A percentile compares a stretch with the other conserved stretches of the same genome.
Conservation (phyloP, 2,888 invertebrate species). For the Sphaeridia pumilis region DNA sequence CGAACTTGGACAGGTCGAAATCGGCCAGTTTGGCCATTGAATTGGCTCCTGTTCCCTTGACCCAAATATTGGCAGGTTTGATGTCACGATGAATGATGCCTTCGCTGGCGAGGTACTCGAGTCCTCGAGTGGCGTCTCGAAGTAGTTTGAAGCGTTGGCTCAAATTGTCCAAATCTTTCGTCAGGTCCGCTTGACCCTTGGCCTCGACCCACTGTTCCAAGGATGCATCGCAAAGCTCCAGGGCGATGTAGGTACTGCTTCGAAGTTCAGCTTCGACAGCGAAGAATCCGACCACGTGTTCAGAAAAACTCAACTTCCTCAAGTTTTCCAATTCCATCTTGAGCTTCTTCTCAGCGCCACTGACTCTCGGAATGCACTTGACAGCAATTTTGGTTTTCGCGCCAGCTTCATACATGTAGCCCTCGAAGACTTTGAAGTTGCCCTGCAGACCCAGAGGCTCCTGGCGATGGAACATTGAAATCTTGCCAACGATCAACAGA, state of each 20-base stretch:
- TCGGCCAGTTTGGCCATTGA: neutral
- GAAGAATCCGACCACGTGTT: too few relatives aligned
- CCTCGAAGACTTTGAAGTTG: neutral
- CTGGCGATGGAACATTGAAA: neutral
- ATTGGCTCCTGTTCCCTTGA: neutral
- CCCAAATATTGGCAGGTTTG: neutral
- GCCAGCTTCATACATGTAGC: neutral
- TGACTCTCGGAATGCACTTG: neutral
- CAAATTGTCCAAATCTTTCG: neutral
- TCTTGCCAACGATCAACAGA: neutral
- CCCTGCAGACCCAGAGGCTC: neutral
- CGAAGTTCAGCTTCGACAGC: too few relatives aligned
- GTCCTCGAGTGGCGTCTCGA: neutral
- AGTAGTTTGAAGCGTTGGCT: neutral
- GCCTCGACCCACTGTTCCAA: neutral
- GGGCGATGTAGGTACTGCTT: neutral
- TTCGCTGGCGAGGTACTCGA: neutral
- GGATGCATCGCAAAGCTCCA: neutral
- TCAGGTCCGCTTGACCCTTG: neutral
- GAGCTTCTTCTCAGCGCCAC: too few relatives aligned
- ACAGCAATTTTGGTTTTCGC: neutral
- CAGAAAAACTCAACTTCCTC: too few relatives aligned
- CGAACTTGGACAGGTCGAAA: neutral
- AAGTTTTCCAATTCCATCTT: too few relatives aligned
- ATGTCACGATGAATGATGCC: neutral